Conservation (phyloP, 1,140 invertebrate genomes). For the Drosophila santomea region DNA sequence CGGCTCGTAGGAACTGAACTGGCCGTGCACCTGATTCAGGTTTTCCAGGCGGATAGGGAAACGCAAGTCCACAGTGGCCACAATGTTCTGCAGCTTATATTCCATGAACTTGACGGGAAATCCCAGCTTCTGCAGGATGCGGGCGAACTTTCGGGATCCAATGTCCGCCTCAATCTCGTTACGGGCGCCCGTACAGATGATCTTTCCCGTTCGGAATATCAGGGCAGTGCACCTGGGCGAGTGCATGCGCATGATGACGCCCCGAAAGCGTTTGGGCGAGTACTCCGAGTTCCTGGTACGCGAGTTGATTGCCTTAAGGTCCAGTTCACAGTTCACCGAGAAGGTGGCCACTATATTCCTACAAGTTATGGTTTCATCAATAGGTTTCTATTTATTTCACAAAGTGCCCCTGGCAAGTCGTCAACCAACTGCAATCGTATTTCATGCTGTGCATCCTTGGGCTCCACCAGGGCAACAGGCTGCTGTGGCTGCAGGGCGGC, state of each 20-base stretch:
- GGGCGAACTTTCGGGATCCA: conserved; percentile 98
- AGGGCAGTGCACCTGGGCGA: conserved; percentile 98
- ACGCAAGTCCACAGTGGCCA: conserved; percentile 98
- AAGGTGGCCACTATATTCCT: conserved; percentile 98
- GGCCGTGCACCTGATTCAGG: conserved; percentile 96
- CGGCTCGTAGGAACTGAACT: conserved; percentile 97
- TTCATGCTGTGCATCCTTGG: conserved; percentile 82
- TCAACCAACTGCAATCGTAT: conserved; percentile 84
- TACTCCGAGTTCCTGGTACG: conserved; percentile 99
- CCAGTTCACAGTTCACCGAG: conserved; percentile 94
- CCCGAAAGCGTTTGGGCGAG: conserved; percentile 98
- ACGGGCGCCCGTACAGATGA: conserved; percentile 99
- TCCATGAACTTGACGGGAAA: conserved; percentile 98
- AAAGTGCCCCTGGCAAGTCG: background rate
- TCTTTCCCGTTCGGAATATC: conserved; percentile 99
- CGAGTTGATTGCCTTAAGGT: conserved; percentile 96
- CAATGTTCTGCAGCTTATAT: conserved; percentile 99
- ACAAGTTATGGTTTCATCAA: conserved; percentile 5
- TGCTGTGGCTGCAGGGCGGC: conserved; percentile 67
- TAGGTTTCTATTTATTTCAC: background rate
- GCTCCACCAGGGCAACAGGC: conserved; percentile 57
- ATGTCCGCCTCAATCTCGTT: conserved; percentile 97
- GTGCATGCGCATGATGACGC: conserved; percentile 98
- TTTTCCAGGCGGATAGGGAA: conserved; percentile 99
- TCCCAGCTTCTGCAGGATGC: conserved; percentile 99